Conservation (phyloP, 2,797 vertebrate genomes). For the Thamnophis elegans region DNA sequence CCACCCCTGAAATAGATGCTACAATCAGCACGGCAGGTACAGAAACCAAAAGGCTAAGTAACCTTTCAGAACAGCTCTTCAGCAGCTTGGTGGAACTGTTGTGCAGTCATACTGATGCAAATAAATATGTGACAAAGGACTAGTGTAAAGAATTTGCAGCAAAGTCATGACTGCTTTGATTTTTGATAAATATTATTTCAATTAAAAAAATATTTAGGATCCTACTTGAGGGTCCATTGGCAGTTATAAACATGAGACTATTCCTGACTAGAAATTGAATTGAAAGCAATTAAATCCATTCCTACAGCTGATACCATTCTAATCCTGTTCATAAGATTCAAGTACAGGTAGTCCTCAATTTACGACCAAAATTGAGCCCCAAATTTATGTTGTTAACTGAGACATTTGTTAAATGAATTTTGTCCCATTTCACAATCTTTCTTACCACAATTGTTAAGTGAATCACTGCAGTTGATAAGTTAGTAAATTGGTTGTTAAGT, state of each 20-base stretch:
- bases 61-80: not conserved
- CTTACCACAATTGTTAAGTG: no score
- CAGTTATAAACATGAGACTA: not conserved
- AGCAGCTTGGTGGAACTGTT: not conserved
- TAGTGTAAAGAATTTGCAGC: not conserved
- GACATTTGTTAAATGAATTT: no score
- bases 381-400: no score
- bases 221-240: not conserved
- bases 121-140: not conserved
- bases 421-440: no score
- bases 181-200: not conserved
- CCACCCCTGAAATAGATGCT: not conserved
- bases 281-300: not conserved
- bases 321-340: not conserved
- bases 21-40: not conserved
- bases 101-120: not conserved
- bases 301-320: not conserved
- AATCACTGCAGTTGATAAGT: no score
- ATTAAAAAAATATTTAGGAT: not conserved
- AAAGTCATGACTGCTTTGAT: not conserved
- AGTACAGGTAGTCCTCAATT: no score
- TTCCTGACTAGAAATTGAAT: not conserved
- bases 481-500: no score
- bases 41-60: not conserved
- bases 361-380: no score